phyloP scores from a whole-genome alignment of 2,113 vertebrate genomes.

The Rhadina sibilatrix region DNA sequence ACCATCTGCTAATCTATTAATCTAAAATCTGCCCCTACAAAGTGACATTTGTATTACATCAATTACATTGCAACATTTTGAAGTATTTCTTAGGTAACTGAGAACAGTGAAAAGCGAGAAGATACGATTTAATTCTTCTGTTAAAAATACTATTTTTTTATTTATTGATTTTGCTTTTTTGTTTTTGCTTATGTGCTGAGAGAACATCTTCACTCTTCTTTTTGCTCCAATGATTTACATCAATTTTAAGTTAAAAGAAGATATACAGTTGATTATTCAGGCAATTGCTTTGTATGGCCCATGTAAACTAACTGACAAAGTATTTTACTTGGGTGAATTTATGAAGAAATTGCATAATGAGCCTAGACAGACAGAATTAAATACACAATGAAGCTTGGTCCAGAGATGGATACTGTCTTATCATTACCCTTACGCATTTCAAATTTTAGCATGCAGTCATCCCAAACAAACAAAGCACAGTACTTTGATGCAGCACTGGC shows the following conservation, averaged over 20 bases:
- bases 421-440: accelerated
- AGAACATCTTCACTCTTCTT: background rate
- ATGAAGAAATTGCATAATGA: background rate
- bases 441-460: background rate
- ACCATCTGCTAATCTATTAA: background rate
- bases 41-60: background rate
- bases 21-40: background rate
- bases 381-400: background rate
- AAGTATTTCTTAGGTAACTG: background rate
- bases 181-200: background rate
- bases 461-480: background rate
- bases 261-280: background rate
- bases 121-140: background rate
- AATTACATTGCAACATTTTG: background rate
- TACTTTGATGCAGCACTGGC: background rate
- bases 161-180: background rate
- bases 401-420: background rate
- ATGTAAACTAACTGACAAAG: background rate
- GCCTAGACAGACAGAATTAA: background rate
- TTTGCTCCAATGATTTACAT: background rate
- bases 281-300: background rate
- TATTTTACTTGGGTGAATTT: background rate
- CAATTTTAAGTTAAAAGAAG: background rate
- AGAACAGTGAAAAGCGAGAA: background rate
- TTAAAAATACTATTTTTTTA: background rate